Evolutionary conservation across 2,797 vertebrate species (phyloP).

Genomic region (Cheirogaleus major): DNA sequence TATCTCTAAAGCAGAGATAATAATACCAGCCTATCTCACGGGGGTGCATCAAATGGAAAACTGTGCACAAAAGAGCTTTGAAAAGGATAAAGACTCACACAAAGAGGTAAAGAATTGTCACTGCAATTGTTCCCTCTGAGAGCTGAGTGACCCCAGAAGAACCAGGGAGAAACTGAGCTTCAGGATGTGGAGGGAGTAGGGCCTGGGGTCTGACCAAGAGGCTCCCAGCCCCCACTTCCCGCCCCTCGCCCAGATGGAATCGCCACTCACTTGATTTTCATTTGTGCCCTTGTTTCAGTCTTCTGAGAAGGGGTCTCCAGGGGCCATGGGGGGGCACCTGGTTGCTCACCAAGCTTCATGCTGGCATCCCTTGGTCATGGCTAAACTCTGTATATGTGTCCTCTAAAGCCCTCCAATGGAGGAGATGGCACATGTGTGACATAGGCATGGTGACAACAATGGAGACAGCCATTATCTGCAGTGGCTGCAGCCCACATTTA

Average conservation of each 20-base stretch:
- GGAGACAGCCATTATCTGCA: background rate
- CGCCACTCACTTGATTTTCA: background rate
- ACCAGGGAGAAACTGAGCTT: constrained; percentile 8
- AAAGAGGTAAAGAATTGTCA: background rate
- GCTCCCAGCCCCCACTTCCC: background rate
- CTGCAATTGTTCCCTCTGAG: background rate
- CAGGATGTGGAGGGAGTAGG: background rate
- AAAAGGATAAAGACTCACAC: constrained; percentile 50
- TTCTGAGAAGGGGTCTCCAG: background rate
- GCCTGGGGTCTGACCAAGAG: background rate
- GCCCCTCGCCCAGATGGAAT: background rate
- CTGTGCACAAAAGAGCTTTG: constrained; percentile 51
- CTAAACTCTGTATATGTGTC: background rate
- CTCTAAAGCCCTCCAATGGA: background rate
- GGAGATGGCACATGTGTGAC: background rate
- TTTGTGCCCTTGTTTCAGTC: background rate
- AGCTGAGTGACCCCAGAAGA: constrained; percentile 46
- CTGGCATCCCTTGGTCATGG: background rate
- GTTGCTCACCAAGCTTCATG: background rate
- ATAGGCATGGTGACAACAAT: background rate
- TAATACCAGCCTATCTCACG: constrained; percentile 36
- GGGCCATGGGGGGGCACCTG: background rate
- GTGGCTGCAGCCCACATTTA: background rate
- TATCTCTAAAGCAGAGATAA: constrained; percentile 62
- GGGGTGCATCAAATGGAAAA: constrained; percentile 55